phyloP scores from a whole-genome alignment of 2,888 invertebrate genomes.

The Lepas anatifera region DNA sequence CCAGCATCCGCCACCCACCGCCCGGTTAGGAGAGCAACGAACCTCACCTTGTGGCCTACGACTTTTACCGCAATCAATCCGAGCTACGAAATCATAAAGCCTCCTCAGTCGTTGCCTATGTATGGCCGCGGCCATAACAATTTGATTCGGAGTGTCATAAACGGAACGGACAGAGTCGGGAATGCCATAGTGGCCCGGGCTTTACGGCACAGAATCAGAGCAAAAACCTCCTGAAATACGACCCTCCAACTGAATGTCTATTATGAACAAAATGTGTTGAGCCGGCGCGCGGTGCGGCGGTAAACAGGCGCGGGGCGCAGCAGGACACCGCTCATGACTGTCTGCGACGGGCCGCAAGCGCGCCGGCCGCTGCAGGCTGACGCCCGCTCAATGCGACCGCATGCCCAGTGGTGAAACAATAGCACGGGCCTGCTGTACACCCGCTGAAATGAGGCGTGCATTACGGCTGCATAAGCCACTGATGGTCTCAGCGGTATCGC shows the following conservation, averaged over 20 bases:
- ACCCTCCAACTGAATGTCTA: background rate
- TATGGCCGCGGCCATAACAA: background rate
- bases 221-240: conserved; percentile 1
- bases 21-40: background rate
- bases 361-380: background rate
- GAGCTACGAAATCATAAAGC: conserved; percentile 3
- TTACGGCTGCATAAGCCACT: too few relatives aligned
- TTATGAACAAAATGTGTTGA: background rate
- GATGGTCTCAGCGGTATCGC: too few relatives aligned
- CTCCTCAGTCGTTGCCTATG: background rate
- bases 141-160: conserved; percentile 9
- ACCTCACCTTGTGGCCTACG: background rate
- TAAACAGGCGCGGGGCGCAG: background rate
- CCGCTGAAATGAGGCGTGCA: too few relatives aligned
- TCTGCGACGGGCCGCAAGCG: background rate
- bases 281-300: background rate
- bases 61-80: conserved; percentile 3
- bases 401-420: background rate
- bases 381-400: background rate
- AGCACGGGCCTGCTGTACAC: too few relatives aligned
- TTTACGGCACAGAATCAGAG: conserved; percentile 4
- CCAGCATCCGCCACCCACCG: too few relatives aligned
- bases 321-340: background rate
- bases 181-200: background rate
- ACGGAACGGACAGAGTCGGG: background rate